Evolutionary conservation across 2,888 invertebrate genomes (phyloP), one percentile per base, ranked within the genome.

Genomic region (Dryobotodes eremita): DNA sequence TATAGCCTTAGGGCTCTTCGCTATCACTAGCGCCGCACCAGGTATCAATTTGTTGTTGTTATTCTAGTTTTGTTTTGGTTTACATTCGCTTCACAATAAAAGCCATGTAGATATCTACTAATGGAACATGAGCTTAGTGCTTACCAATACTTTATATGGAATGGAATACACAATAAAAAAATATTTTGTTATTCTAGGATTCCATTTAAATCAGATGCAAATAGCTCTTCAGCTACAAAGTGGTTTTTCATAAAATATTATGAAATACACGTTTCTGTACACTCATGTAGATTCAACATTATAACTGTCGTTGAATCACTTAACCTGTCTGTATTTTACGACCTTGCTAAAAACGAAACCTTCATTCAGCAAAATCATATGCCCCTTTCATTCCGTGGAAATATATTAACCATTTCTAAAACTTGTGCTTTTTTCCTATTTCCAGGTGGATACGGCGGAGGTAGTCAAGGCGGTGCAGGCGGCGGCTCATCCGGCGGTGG

Each of bases 1-100:
- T n/a, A 84, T 94, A 86, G 95, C 93, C 88, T 81, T 96, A 83
- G 95, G 95, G 90, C 93, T 96, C 42, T 72, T 94, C 69, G 95
- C 92, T 80, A 94, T 93, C 90, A 91, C 91, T 20, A 91, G 91
- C 87, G 95, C 95, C 66, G 92, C 94, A 64, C 94, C 96, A 94
- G 96, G 96, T 95, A 94, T 61, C 76, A 55, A 15, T 75, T 78
- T 69, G 48, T 77, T 82, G 17, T 73, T 77, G 20, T 69, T 66
- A 23, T 69, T 73, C 3, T 64, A 59, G 13, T 61, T 55, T 57
- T 59, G 46, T 59, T 73, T 50, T 74, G 26, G 8, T 59, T 53
- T 53, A 23, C 5, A 50, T 42, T 31, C 3, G 26, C 15, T 36
- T 48, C 17, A 23, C 13, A 59, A n/a, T 20, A 62, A 64, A 61